Base-by-base conservation (phyloP, 2,888 invertebrate genomes). In the Anorthoa munda region DNA sequence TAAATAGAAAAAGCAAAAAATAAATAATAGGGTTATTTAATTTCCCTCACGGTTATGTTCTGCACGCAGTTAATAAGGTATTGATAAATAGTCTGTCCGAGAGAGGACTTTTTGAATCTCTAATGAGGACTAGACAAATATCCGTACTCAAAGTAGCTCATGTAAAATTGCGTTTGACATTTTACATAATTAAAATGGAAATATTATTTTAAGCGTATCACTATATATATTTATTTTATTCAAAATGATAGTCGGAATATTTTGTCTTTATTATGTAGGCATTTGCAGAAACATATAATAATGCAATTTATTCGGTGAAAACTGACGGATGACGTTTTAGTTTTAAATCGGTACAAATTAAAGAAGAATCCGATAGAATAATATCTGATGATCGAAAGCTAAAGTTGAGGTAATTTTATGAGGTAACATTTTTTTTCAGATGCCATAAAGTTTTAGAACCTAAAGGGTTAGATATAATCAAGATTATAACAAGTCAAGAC, bases 81-180 rank as follows among this genome's bases (percentile, higher is more conserved):
- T 31, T 65, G 17, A 73, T 59, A 59, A 65, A 73, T 48, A 60
- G 39, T 59, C 39, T 55, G n/a, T 26, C 74, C 18, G 26, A 48
- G 46, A 46, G 11, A 68, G 2, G 0, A 59, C 56, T 63, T 63
- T 74, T 46, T 53, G 46, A 65, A 31, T 53, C 5, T 53, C 18
- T 65, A 48, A 72, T 64, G 48, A 65, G 65, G 17, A 65, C 64
- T 31, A 48, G 39, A 53, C 31, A 72, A 69, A 23, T 31, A 71
- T 48, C 7, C 21, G 15, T 13, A 21, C 74, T 58, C 74, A 74
- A 65, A 74, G 64, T 59, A 74, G 39, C 48, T 59, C 23, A 53
- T 60, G 71, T 26, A 21, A 46, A 71, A 71, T 59, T 59, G 46
- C 31, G 46, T 74, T 46, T 53, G 53, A 53, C 11, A 51, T 18